Evolutionary conservation across 2,797 vertebrate genomes (phyloP).

Genomic region (Morelia viridis): DNA sequence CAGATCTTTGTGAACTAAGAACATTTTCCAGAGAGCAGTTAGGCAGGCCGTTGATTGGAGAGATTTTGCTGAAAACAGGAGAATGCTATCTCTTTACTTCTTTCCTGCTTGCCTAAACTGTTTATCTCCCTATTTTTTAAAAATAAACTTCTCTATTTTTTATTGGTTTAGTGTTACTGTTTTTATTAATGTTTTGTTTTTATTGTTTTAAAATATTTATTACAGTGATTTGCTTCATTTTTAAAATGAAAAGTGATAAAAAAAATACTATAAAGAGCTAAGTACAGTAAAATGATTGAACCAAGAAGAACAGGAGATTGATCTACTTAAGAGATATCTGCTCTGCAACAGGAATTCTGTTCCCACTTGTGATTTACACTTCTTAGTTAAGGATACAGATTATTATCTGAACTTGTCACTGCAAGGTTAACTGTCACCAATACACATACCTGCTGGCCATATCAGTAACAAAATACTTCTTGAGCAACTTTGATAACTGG

Average conservation of each 20-base stretch:
- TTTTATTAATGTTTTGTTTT: background rate
- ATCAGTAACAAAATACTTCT: background rate
- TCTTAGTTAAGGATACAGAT: background rate
- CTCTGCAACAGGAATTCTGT: background rate
- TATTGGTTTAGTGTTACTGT: background rate
- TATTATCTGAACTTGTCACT: background rate
- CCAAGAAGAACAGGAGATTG: background rate
- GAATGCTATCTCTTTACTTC: background rate
- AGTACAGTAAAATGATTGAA: background rate
- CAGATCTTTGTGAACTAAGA: background rate
- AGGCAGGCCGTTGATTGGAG: background rate
- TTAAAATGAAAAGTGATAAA: background rate
- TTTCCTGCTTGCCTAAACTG: background rate
- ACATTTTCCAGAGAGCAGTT: background rate
- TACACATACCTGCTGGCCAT: background rate
- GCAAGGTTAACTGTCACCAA: background rate
- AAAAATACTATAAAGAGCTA: background rate
- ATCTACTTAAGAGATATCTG: background rate
- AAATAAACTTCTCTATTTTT: background rate
- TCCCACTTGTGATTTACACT: background rate
- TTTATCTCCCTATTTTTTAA: background rate
- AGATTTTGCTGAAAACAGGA: background rate
- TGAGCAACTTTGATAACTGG: background rate
- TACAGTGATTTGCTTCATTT: background rate
- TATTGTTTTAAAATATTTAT: background rate